These are phyloP conservation scores for Cyclophora albipunctata DNA, from an alignment of 2,888 invertebrate genomes.

Conservation along the genomic window DNA sequence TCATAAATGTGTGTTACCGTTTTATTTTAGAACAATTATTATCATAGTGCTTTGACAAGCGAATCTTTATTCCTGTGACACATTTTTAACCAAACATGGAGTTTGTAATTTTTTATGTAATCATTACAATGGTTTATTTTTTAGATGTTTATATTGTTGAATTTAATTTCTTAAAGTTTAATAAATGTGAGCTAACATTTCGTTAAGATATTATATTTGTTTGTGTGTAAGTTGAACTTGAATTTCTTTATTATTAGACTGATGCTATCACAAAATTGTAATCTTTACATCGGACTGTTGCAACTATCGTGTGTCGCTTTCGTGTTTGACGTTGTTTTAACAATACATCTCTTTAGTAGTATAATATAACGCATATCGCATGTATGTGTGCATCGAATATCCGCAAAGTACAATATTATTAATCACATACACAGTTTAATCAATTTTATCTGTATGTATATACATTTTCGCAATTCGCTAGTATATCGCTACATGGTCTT, in stretches of 20 bases:
- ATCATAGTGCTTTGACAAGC: background rate
- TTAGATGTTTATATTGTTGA: constrained; percentile 16
- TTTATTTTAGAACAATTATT: background rate
- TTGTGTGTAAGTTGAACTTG: constrained; percentile 3
- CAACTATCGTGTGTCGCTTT: too few relatives aligned
- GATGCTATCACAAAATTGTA: constrained; percentile 7
- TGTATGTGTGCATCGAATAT: constrained; percentile 10
- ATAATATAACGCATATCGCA: constrained; percentile 15
- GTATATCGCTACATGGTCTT: constrained; percentile 6
- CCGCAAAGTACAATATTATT: constrained; percentile 12
- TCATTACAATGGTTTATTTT: too few relatives aligned
- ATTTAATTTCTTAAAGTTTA: constrained; percentile 24
- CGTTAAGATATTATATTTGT: constrained; percentile 23
- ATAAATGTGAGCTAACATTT: constrained; percentile 18
- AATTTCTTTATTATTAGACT: constrained; percentile 8
- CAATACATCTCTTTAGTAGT: constrained; percentile 3
- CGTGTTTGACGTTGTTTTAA: too few relatives aligned
- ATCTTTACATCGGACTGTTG: too few relatives aligned
- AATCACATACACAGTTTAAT: background rate
- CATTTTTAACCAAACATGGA: too few relatives aligned
- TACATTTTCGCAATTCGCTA: constrained; percentile 8
- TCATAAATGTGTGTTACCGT: too few relatives aligned
- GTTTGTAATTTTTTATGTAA: too few relatives aligned
- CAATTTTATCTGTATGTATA: constrained; percentile 5
- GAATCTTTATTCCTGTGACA: too few relatives aligned